Conservation (phyloP, 2,113 vertebrate genomes). For the Pelobates fuscus region DNA sequence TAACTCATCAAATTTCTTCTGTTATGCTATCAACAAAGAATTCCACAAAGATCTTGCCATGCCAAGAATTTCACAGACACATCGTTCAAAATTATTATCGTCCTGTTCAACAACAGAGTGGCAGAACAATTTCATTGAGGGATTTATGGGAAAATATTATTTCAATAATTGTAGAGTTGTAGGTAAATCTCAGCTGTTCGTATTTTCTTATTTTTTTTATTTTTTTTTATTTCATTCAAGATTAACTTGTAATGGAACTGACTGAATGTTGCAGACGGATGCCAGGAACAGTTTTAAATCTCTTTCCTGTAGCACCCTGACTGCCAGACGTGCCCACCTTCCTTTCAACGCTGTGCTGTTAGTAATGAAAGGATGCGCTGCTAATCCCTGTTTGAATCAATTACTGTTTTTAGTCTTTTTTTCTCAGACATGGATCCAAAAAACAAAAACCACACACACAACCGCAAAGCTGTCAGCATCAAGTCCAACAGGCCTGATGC, state of each 20-base stretch:
- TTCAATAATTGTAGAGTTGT: not conserved
- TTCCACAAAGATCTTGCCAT: conserved; percentile 51
- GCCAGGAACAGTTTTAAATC: not conserved
- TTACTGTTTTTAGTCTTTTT: conserved; percentile 12
- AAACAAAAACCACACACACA: not conserved
- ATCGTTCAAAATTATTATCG: conserved; percentile 31
- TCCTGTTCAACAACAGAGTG: not conserved
- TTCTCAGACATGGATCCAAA: conserved; percentile 2
- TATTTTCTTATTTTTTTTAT: conserved; percentile 1
- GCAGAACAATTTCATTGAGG: conserved; percentile 41
- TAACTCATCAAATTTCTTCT: conserved; percentile 55
- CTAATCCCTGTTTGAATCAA: not conserved
- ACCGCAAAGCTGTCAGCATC: conserved; percentile 8
- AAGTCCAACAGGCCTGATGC: not conserved
- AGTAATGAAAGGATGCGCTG: not conserved
- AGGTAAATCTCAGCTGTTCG: conserved; percentile 1
- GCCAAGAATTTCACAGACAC: conserved; percentile 40
- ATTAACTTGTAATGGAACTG: conserved; percentile 2
- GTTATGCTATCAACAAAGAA: conserved; percentile 51
- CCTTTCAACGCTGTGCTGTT: not conserved
- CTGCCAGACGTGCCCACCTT: not conserved
- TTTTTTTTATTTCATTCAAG: not conserved
- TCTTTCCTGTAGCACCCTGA: not conserved
- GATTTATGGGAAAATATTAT: conserved; percentile 50
- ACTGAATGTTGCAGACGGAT: not conserved